These are phyloP conservation scores for Apis laboriosa DNA, from an alignment of 1,140 invertebrate genomes.

Conservation along the genomic window DNA sequence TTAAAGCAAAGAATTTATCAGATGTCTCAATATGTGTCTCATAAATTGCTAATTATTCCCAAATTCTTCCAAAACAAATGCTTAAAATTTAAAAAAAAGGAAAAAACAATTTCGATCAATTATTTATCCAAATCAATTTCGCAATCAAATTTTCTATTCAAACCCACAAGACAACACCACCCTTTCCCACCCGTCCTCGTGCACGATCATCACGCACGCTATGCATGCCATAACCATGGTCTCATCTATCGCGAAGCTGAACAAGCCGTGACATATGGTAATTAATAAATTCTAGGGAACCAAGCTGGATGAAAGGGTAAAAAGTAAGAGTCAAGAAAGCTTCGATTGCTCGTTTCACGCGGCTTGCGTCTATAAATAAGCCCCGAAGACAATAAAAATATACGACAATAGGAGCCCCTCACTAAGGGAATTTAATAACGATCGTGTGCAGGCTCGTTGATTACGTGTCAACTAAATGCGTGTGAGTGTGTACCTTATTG, in stretches of 20 bases:
- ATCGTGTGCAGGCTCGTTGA: constrained; percentile 11
- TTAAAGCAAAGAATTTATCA: no score
- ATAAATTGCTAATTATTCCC: no score
- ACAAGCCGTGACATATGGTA: constrained; percentile 33
- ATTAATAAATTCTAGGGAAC: constrained; percentile 46
- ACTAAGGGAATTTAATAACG: constrained; percentile 32
- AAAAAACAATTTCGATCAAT: background rate
- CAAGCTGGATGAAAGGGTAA: background rate
- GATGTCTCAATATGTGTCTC: no score
- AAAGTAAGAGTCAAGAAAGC: constrained; percentile 14
- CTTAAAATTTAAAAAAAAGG: no score
- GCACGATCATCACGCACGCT: background rate
- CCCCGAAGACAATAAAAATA: constrained; percentile 36
- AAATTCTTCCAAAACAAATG: no score
- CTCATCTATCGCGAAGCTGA: constrained; percentile 37
- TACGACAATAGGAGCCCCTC: constrained; percentile 5
- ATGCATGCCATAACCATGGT: background rate
- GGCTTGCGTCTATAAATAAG: constrained; percentile 32
- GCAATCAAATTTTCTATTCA: background rate
- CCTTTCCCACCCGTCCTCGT: background rate
- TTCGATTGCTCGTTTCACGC: background rate
- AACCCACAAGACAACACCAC: background rate
- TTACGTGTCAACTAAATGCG: constrained; percentile 31
- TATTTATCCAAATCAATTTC: background rate
- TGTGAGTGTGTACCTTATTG: constrained; percentile 20